Conservation (phyloP, 2,888 invertebrate genomes). For the Isoperla grammatica region DNA sequence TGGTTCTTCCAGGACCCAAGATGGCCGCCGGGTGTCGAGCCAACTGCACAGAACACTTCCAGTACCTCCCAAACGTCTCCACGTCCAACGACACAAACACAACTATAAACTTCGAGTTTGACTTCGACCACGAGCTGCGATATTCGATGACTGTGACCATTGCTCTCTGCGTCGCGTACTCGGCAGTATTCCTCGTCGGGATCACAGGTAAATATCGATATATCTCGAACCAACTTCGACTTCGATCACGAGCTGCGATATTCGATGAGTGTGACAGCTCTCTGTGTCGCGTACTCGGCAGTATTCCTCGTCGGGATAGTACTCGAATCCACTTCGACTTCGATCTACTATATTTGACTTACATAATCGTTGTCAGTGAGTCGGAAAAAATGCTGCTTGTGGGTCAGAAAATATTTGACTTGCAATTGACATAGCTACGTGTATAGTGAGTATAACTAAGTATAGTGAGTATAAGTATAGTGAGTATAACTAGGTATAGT, state of each 20-base stretch:
- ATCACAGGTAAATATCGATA: slow-evolving; percentile 36
- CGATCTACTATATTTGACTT: too few relatives aligned
- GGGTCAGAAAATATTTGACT: too few relatives aligned
- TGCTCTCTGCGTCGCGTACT: slow-evolving; percentile 34
- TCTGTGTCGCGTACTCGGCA: slow-evolving; percentile 33
- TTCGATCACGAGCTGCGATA: too few relatives aligned
- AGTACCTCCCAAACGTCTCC: background rate
- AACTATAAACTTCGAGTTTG: background rate
- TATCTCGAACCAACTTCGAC: slow-evolving; percentile 1
- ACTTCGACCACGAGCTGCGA: background rate
- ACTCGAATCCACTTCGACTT: too few relatives aligned
- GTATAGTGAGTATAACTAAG: too few relatives aligned
- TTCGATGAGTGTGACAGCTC: slow-evolving; percentile 27
- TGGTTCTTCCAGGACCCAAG: too few relatives aligned
- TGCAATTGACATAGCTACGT: too few relatives aligned
- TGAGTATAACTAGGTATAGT: too few relatives aligned
- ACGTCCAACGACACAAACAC: background rate
- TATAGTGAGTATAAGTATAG: too few relatives aligned
- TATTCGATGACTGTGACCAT: slow-evolving; percentile 26
- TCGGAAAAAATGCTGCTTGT: too few relatives aligned
- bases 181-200: slow-evolving; percentile 37
- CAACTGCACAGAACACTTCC: background rate
- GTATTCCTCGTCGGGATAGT: slow-evolving; percentile 40
- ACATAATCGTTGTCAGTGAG: too few relatives aligned
- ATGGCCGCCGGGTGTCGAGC: too few relatives aligned